Evolutionary conservation across 2,888 invertebrate species (phyloP).

Genomic region (Ctenicera cuprea): DNA sequence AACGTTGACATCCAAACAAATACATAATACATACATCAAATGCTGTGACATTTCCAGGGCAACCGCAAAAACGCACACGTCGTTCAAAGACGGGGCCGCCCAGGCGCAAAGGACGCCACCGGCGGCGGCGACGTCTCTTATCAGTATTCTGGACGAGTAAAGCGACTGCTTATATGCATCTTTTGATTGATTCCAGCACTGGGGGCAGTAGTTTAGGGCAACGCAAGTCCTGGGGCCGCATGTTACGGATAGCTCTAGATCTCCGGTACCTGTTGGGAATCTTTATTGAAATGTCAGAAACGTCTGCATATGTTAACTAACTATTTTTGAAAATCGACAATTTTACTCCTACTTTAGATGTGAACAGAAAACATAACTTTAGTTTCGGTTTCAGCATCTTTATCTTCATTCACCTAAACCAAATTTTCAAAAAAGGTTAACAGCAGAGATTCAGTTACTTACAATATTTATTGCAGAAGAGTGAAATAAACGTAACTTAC

Average conservation of each 20-base stretch:
- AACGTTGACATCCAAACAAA: slow-evolving; percentile 29
- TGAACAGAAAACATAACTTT: no score
- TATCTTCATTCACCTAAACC: no score
- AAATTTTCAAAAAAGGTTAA: no score
- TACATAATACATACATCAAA: slow-evolving; percentile 29
- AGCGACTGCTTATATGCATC: slow-evolving; percentile 49
- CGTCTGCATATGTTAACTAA: slow-evolving; percentile 31
- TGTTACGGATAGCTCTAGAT: slow-evolving; percentile 44
- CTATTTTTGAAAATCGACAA: not conserved
- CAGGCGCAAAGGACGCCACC: slow-evolving; percentile 15
- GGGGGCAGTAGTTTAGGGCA: slow-evolving; percentile 44
- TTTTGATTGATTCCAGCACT: slow-evolving; percentile 49
- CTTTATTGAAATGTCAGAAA: slow-evolving; percentile 46
- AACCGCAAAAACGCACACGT: slow-evolving; percentile 34
- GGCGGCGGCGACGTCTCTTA: slow-evolving; percentile 27
- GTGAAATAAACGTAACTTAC: no score
- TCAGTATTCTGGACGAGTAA: slow-evolving; percentile 46
- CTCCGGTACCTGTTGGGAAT: slow-evolving; percentile 47
- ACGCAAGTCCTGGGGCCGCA: slow-evolving; percentile 32
- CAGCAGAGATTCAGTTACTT: no score
- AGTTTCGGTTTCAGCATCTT: no score
- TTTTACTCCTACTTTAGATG: not conserved
- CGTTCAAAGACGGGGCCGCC: slow-evolving; percentile 23
- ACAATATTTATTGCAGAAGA: no score
- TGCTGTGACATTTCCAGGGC: slow-evolving; percentile 28